These are phyloP conservation scores for Ceyx erithaca DNA, from an alignment of 2,797 vertebrate species.

Conservation along the genomic window DNA sequence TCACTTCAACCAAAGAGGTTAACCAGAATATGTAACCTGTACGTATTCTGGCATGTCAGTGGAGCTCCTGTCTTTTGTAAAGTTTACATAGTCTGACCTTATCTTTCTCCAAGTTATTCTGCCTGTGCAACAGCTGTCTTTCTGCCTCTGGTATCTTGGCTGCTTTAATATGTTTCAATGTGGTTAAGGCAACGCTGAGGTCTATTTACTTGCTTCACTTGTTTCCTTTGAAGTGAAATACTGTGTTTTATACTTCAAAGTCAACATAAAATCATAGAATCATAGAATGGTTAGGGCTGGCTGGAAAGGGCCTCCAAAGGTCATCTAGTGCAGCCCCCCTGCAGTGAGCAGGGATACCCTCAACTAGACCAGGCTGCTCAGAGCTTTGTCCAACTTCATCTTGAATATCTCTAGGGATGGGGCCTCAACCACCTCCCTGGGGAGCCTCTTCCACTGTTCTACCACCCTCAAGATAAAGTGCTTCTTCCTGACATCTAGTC, in stretches of 20 bases:
- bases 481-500: too few species aligned
- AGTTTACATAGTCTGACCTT: background rate
- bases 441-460: too few species aligned
- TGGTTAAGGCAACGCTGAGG: background rate
- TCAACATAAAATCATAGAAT: background rate
- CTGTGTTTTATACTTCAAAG: background rate
- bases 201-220: background rate
- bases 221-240: constrained; percentile 12
- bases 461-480: too few species aligned
- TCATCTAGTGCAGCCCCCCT: too few species aligned
- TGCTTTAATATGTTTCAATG: background rate
- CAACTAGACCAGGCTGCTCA: too few species aligned
- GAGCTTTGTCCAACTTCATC: too few species aligned
- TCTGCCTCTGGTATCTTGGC: background rate
- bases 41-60: background rate
- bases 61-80: background rate
- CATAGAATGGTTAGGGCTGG: too few species aligned
- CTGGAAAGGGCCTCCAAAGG: too few species aligned
- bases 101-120: background rate
- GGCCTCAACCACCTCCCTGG: too few species aligned
- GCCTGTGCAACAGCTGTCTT: background rate
- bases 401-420: too few species aligned
- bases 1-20: background rate
- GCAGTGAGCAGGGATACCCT: too few species aligned
- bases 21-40: background rate